Evolutionary conservation across 2,113 vertebrate genomes (phyloP).

Genomic region (Sphyrna mokarran): DNA sequence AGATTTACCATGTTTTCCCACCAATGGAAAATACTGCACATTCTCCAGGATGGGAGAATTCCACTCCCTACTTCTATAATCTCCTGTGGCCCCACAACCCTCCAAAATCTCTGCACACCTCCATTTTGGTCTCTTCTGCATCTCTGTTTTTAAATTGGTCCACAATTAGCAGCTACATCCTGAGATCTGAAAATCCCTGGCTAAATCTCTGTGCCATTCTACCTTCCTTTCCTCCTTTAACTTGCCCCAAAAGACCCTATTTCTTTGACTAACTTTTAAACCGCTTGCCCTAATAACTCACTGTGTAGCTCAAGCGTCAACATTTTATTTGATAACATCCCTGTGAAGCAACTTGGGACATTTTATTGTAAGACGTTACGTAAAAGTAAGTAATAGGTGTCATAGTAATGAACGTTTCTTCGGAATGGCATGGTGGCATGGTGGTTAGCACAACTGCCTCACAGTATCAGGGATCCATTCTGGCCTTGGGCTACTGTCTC

Average conservation of each 20-base stretch:
- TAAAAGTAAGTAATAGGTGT: background rate
- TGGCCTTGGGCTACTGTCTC: too few species aligned
- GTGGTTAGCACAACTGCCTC: too few species aligned
- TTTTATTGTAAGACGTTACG: background rate
- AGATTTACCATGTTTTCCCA: too few species aligned
- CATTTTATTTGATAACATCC: background rate
- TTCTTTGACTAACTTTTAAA: background rate
- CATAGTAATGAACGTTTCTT: background rate
- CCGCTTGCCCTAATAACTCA: background rate
- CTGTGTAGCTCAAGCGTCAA: background rate
- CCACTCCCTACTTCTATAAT: background rate
- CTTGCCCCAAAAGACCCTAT: background rate
- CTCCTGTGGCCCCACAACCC: background rate
- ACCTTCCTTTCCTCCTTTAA: background rate
- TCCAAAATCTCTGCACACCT: background rate
- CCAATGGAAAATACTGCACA: too few species aligned
- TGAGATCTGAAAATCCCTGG: too few species aligned
- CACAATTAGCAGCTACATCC: background rate
- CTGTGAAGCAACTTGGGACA: background rate
- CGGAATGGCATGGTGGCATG: too few species aligned
- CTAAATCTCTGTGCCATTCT: background rate
- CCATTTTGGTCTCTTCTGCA: background rate
- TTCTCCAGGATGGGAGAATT: too few species aligned
- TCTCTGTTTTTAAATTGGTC: background rate
- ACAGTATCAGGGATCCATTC: too few species aligned